phyloP scores from a whole-genome alignment of 2,888 invertebrate genomes.

The Calliphora vomitoria region DNA sequence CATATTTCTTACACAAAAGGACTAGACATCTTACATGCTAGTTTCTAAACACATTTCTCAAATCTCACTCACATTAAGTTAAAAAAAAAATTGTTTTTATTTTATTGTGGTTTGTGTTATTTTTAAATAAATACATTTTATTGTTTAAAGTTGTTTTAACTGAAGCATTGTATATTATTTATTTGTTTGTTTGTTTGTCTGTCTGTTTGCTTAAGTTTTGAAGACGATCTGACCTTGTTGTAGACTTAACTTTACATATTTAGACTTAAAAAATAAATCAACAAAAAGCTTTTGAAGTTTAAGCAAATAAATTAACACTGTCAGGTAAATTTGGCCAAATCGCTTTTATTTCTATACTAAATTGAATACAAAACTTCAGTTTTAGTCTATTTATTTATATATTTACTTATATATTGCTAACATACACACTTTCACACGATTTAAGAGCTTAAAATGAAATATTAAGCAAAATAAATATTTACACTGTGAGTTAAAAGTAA shows the following conservation, averaged over 20 bases:
- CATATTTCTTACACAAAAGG: constrained; percentile 57
- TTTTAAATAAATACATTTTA: constrained; percentile 5
- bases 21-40: constrained; percentile 71
- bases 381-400: neutral
- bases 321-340: constrained; percentile 68
- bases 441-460: constrained; percentile 33
- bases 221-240: constrained; percentile 48
- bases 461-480: constrained; percentile 69
- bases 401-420: neutral
- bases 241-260: constrained; percentile 59
- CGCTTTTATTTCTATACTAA: constrained; percentile 30
- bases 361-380: constrained; percentile 15
- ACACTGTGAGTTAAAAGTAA: constrained; percentile 53
- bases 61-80: constrained; percentile 54
- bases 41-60: constrained; percentile 36
- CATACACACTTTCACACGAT: neutral
- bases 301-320: constrained; percentile 69
- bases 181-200: constrained; percentile 5
- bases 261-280: constrained; percentile 71
- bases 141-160: constrained; percentile 2
- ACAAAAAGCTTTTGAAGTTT: constrained; percentile 70
- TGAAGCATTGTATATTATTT: constrained; percentile 22
- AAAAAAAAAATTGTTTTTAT: constrained; percentile 13
- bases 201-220: constrained; percentile 16
- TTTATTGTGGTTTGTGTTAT: constrained; percentile 6